Base-by-base conservation (phyloP, 2,113 vertebrate genomes). In the Progne subis region DNA sequence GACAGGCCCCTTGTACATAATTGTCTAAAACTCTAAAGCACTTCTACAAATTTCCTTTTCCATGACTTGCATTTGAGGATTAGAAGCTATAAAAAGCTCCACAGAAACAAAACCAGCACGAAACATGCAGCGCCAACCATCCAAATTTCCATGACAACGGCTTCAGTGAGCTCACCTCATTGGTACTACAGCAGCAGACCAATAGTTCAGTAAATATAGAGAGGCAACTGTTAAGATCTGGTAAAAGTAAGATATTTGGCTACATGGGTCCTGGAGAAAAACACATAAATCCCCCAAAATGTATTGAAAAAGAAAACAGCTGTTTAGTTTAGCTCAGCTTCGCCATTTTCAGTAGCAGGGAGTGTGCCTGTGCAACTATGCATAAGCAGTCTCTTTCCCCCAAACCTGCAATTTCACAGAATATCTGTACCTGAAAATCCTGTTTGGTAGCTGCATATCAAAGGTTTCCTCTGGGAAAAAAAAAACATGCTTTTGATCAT, bases 381-480 rank as follows among this genome's bases (percentile, higher is more conserved):
- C 7, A 7, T 32, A 75, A 59, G 26, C 1, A 79, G 47, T 17
- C 39, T 88, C 34, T 83, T 88, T 75, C 70, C 47, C 64, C 49
- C 76, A 92, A 61, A 87, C 80, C 59, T 53, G 50, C 81, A 61
- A 72, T 69, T 91, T 89, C 89, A 79, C 44, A 84, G 53, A 29
- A 4, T 63, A 85, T 59, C 67, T 88, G 26, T 67, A 92, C 90
- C 84, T 91, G 88, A 96, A 96, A 95, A 92, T 90, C 94, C 76
- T 88, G 94, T 90, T 82, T 77, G 43, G 68, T 67, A 88, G 74
- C 85, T 81, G 39, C 43, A 43, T 90, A 93, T 71, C 85, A 94
- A 94, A 96, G n/a, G 56, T 29, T 76, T 26, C 20, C 37, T 50
- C 59, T 18, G 14, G 14, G 20, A 57, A 93, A 76, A 81, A 81